Base-by-base conservation (phyloP, 2,113 vertebrate genomes). In the Cariama cristata region DNA sequence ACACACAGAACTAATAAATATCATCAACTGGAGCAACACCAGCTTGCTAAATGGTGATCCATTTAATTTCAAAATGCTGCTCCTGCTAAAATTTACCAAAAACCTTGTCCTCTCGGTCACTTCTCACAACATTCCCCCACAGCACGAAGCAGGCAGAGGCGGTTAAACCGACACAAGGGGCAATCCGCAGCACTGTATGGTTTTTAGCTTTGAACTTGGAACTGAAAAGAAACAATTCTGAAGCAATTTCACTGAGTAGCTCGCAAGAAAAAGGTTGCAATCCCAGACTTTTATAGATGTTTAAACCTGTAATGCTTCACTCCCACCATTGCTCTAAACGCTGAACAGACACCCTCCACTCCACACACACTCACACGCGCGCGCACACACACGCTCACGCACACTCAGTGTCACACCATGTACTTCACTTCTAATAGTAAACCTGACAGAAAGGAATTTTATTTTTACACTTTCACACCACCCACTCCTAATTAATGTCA, bases 401-500 rank as follows among this genome's bases (percentile, higher is more conserved):
- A 19, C 73, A 64, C 47, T 74, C 69, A 18, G 33, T 53, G 74
- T 97, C 91, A 95, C 94, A 93, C 96, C 44, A 26, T 5, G 63
- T 76, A 76, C 95, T 91, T 91, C 85, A 69, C 87, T 96, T 90
- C 89, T 88, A 86, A 95, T 77, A 96, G 96, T 88, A 98, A 93
- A 83, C 80, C 84, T 63, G 60, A 72, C 95, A 45, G 38, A 96
- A 96, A 97, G 72, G 86, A 64, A 92, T 88, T 94, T 96, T 88
- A 94, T 97, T 97, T 96, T 97, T 92, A 87, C 74, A 77, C 81
- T 94, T 94, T 92, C 91, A 52, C 93, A 83, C 96, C 96, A 86
- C 97, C 92, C 94, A 97, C 97, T 97, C 69, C 87, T 97, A 97
- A 98, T 98, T 97, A 97, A 93, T 84, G 97, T 96, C 98, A 97